These are phyloP conservation scores for Plebejus argus DNA, from an alignment of 2,888 invertebrate species.

Conservation along the genomic window DNA sequence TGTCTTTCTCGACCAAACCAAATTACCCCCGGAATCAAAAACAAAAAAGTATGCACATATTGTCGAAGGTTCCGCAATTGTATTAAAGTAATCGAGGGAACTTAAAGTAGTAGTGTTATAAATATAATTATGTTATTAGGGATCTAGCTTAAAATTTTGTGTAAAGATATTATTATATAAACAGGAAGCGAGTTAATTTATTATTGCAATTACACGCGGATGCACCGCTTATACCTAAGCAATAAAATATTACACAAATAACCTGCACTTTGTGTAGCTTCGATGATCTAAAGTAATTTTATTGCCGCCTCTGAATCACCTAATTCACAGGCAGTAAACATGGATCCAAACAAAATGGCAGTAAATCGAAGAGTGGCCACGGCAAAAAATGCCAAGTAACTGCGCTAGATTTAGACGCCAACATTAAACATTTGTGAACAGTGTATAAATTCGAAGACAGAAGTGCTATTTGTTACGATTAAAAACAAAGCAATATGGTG, in stretches of 20 bases:
- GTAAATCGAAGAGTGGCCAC: conserved; percentile 50
- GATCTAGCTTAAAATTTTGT: background rate
- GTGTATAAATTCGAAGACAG: conserved; percentile 12
- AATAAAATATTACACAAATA: background rate
- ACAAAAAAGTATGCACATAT: too few species aligned
- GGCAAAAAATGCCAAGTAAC: conserved; percentile 43
- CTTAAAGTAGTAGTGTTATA: too few species aligned
- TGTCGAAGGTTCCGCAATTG: too few species aligned
- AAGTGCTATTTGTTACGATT: background rate
- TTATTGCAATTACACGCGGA: background rate
- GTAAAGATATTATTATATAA: background rate
- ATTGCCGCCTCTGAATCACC: conserved; percentile 51
- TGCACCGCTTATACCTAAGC: background rate
- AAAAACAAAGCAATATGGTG: background rate
- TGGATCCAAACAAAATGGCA: too few species aligned
- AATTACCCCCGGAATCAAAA: too few species aligned
- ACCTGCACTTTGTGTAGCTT: background rate
- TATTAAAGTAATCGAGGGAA: too few species aligned
- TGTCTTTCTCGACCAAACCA: too few species aligned
- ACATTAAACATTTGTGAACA: conserved; percentile 39
- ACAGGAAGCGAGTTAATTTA: background rate
- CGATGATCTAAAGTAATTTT: conserved; percentile 53
- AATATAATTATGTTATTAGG: too few species aligned
- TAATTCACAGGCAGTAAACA: conserved; percentile 52
- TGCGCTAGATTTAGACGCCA: conserved; percentile 41